These are phyloP conservation scores for Yponomeuta plumbellus DNA, from an alignment of 2,888 invertebrate species.

Conservation along the genomic window DNA sequence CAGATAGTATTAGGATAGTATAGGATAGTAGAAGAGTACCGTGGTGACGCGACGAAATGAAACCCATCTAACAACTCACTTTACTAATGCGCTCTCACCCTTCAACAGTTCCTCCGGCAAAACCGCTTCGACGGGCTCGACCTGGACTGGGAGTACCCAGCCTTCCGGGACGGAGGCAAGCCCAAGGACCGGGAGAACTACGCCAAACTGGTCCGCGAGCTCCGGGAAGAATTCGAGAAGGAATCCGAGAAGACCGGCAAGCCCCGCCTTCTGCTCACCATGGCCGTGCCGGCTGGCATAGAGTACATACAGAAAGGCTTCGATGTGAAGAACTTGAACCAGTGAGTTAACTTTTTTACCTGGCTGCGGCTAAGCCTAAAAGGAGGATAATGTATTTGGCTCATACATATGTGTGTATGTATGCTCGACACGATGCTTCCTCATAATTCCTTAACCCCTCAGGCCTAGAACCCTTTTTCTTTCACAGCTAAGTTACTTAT, in stretches of 20 bases:
- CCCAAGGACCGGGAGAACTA: constrained; percentile 91
- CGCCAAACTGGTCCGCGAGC: constrained; percentile 90
- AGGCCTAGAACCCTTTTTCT: too few species aligned
- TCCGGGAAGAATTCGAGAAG: constrained; percentile 91
- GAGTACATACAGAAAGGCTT: constrained; percentile 96
- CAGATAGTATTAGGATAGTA: too few species aligned
- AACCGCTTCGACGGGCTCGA: constrained; percentile 96
- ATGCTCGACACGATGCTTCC: too few species aligned
- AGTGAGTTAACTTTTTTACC: constrained; percentile 63
- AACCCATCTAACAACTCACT: neutral
- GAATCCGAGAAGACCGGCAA: constrained; percentile 91
- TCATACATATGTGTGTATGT: too few species aligned
- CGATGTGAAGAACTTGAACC: constrained; percentile 90
- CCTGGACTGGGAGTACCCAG: constrained; percentile 94
- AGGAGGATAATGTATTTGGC: too few species aligned
- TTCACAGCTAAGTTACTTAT: too few species aligned
- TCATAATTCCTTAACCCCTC: too few species aligned
- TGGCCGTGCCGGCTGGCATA: constrained; percentile 96
- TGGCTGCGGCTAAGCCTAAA: too few species aligned
- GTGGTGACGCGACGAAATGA: neutral
- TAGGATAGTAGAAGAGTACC: too few species aligned
- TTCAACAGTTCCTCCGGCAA: constrained; percentile 83
- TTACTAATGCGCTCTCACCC: neutral
- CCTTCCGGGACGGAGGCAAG: constrained; percentile 87
- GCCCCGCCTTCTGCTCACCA: constrained; percentile 86